These are phyloP conservation scores for Chelonia mydas DNA, from an alignment of 2,797 vertebrate species.

Conservation along the genomic window DNA sequence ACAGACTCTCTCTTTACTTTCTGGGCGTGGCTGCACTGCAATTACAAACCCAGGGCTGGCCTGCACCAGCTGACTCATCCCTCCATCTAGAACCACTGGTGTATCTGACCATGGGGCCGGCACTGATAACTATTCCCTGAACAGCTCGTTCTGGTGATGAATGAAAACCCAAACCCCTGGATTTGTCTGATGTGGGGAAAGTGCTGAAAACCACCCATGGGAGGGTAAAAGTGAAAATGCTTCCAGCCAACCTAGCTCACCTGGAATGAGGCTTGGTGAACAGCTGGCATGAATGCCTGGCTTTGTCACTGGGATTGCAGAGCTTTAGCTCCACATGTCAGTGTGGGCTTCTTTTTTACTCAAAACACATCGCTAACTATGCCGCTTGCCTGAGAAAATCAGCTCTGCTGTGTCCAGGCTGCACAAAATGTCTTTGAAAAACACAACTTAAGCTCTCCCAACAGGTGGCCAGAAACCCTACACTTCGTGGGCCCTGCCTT, in stretches of 20 bases:
- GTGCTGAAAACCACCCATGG: not conserved
- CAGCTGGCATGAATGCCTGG: not conserved
- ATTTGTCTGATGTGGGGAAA: not conserved
- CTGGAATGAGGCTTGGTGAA: not conserved
- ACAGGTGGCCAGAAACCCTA: conserved; percentile 53
- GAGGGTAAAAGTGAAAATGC: not conserved
- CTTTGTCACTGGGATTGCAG: not conserved
- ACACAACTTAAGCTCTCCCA: conserved; percentile 36
- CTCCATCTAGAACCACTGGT: not conserved
- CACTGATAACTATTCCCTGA: not conserved
- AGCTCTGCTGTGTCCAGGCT: not conserved
- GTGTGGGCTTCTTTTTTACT: not conserved
- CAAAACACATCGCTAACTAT: not conserved
- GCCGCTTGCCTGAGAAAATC: conserved; percentile 26
- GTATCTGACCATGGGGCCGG: not conserved
- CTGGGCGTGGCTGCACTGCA: not conserved
- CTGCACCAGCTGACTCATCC: not conserved
- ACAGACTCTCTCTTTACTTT: not conserved
- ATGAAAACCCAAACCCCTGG: not conserved
- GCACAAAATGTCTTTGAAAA: conserved; percentile 27
- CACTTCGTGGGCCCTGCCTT: not conserved
- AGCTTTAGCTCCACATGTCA: not conserved
- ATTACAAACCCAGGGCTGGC: not conserved
- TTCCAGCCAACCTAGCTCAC: not conserved
- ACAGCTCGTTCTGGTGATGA: not conserved